These are phyloP conservation scores for Lordiphosa collinella DNA, from an alignment of 1,140 invertebrate genomes.

Conservation along the genomic window DNA sequence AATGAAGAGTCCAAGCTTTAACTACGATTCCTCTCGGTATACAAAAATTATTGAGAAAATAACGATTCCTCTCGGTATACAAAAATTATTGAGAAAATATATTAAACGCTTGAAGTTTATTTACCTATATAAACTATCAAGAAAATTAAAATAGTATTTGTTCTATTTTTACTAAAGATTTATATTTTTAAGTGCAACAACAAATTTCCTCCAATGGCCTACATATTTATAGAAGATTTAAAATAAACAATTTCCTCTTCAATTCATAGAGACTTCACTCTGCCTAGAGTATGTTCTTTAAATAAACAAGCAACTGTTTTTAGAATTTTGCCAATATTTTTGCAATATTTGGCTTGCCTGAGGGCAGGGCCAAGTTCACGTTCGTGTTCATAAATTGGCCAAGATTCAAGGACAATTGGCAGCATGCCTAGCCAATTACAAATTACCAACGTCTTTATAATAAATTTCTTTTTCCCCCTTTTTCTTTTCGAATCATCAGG, in stretches of 20 bases:
- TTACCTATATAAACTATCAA: too few relatives aligned
- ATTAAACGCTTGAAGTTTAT: too few relatives aligned
- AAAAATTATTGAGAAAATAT: not conserved
- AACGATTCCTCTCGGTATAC: too few relatives aligned
- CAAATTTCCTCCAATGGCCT: too few relatives aligned
- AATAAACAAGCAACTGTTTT: constrained; percentile 24
- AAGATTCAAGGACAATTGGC: constrained; percentile 33
- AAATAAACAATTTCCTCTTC: too few relatives aligned
- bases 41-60: too few relatives aligned
- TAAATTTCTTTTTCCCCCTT: not conserved
- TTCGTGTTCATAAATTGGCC: constrained; percentile 44
- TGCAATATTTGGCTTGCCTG: not conserved
- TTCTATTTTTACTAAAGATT: too few relatives aligned
- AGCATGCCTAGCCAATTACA: constrained; percentile 5
- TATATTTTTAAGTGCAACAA: too few relatives aligned
- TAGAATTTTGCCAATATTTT: constrained; percentile 31
- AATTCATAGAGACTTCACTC: not conserved
- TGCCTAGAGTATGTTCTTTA: not conserved
- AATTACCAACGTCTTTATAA: not conserved
- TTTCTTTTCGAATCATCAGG: constrained; percentile 82
- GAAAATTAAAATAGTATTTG: too few relatives aligned
- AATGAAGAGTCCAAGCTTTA: too few relatives aligned
- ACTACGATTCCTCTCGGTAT: too few relatives aligned
- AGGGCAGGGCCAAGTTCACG: constrained; percentile 43
- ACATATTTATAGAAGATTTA: too few relatives aligned